Percentiles rank a stretch among this genome's conserved stretches.
These are phyloP conservation scores for Rutpela maculata DNA, from an alignment of 2,888 invertebrate genomes.

Conservation along the genomic window DNA sequence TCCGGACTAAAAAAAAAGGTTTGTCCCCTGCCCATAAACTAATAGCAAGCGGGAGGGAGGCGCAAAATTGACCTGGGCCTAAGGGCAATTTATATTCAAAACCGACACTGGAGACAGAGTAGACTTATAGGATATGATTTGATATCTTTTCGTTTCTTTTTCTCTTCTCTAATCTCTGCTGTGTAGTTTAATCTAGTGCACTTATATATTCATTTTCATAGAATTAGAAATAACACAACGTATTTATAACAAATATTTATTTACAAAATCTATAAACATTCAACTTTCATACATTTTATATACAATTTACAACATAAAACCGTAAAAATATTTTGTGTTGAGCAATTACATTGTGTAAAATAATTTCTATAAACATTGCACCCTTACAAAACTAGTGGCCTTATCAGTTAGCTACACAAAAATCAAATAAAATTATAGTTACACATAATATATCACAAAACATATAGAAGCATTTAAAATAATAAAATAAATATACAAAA, in stretches of 20 bases:
- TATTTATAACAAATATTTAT: constrained; percentile 54
- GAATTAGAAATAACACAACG: neutral
- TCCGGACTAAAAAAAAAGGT: no score
- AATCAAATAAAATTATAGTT: constrained; percentile 18
- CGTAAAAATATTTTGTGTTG: constrained; percentile 50
- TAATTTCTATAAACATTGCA: constrained; percentile 58
- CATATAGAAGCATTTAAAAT: constrained; percentile 40
- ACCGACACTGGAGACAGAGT: no score
- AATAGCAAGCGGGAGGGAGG: no score
- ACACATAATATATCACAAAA: constrained; percentile 45
- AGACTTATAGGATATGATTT: no score
- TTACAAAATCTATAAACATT: constrained; percentile 58
- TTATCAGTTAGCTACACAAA: constrained; percentile 14
- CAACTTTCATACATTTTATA: constrained; percentile 54
- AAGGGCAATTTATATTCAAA: no score
- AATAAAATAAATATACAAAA: constrained; percentile 45
- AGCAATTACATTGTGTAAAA: constrained; percentile 56
- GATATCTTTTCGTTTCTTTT: no score
- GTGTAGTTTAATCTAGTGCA: no score
- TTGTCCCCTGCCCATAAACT: no score
- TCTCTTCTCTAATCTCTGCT: no score
- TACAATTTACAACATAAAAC: constrained; percentile 53
- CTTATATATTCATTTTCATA: neutral
- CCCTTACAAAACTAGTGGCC: constrained; percentile 47
- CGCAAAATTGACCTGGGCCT: no score